Evolutionary conservation across 2,797 vertebrate species (phyloP).

Genomic region (Gallinago stenura): DNA sequence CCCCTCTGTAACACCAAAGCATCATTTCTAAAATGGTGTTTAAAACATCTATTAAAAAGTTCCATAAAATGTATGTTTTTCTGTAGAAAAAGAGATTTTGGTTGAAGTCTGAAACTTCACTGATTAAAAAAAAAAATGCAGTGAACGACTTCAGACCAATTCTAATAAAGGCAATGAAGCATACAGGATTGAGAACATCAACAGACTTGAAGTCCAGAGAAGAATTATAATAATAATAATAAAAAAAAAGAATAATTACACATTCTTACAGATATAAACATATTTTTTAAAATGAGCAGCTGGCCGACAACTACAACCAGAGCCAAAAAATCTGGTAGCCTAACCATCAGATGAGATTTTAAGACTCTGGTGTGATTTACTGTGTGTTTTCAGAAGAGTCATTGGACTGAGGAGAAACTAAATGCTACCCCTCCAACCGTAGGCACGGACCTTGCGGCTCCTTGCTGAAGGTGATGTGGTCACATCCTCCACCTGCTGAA

Average conservation of each 20-base stretch:
- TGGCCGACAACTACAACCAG: neutral
- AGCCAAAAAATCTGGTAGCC: neutral
- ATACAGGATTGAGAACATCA: neutral
- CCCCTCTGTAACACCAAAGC: neutral
- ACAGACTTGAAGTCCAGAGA: neutral
- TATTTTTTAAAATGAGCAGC: neutral
- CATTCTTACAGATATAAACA: neutral
- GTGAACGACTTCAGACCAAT: neutral
- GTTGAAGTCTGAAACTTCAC: neutral
- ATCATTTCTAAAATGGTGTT: neutral
- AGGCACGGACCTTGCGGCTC: neutral
- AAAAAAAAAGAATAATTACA: neutral
- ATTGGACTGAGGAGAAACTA: neutral
- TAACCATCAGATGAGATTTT: neutral
- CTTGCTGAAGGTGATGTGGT: neutral
- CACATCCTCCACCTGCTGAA: neutral
- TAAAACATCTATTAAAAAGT: neutral
- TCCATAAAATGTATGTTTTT: neutral
- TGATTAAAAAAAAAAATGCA: neutral
- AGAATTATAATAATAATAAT: neutral
- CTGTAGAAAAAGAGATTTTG: neutral
- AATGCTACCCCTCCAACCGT: neutral
- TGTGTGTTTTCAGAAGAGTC: neutral
- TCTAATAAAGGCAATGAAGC: neutral
- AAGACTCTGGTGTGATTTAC: neutral